Conservation (phyloP, 2,888 invertebrate species). For the Ornithoptera priamus region DNA sequence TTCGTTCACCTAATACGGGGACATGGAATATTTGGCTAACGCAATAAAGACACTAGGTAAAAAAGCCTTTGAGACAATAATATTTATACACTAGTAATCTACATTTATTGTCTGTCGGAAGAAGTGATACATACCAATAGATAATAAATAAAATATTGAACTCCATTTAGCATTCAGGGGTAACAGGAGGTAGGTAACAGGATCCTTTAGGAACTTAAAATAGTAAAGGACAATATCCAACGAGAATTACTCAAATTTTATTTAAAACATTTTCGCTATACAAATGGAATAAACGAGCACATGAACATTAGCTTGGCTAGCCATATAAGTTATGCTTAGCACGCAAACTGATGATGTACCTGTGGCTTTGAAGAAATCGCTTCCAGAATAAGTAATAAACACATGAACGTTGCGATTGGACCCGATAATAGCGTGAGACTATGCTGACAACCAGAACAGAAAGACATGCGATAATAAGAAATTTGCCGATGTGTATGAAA, state of each 20-base stretch:
- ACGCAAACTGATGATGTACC: conserved; percentile 3
- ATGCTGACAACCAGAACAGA: conserved; percentile 43
- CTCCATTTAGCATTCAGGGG: too few species aligned
- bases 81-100: too few species aligned
- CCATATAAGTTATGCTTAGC: conserved; percentile 10
- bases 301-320: neutral
- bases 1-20: too few species aligned
- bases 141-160: too few species aligned
- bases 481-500: conserved; percentile 9
- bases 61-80: too few species aligned
- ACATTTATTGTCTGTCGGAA: too few species aligned
- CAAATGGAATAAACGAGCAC: neutral
- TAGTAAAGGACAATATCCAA: too few species aligned
- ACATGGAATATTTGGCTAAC: too few species aligned
- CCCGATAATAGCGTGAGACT: conserved; percentile 47
- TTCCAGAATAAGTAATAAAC: conserved; percentile 51
- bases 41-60: too few species aligned
- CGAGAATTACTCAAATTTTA: neutral
- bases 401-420: conserved; percentile 34
- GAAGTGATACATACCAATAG: too few species aligned
- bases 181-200: too few species aligned
- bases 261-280: neutral
- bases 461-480: conserved; percentile 29
- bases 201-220: too few species aligned
- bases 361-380: conserved; percentile 57